Evolutionary conservation across 1,140 invertebrate species (phyloP).

Genomic region (Neodiprion virginianus): DNA sequence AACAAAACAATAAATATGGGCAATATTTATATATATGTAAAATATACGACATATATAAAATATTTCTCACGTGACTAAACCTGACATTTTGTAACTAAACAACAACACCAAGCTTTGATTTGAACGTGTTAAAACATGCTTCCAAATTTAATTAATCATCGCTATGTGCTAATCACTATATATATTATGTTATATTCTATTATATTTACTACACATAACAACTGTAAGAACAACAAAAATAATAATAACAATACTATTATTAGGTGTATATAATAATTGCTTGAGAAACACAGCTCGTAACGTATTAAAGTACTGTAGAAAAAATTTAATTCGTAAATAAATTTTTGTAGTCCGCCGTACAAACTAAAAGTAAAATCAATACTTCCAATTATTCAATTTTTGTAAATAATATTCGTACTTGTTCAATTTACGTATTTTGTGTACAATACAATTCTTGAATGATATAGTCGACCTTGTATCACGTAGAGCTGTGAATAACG

Average conservation of each 20-base stretch:
- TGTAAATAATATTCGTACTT: too few species aligned
- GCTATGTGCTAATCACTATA: conserved; percentile 8
- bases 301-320: neutral
- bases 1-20: conserved; percentile 6
- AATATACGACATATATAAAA: neutral
- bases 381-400: neutral
- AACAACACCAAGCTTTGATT: conserved; percentile 8
- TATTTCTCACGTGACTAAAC: conserved; percentile 15
- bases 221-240: neutral
- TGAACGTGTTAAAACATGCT: neutral
- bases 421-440: conserved; percentile 5
- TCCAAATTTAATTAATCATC: conserved; percentile 15
- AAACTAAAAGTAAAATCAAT: neutral
- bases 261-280: neutral
- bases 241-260: neutral
- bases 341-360: neutral
- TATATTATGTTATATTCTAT: neutral
- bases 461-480: conserved; percentile 18
- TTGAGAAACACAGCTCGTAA: neutral
- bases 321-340: neutral
- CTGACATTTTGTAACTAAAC: conserved; percentile 7
- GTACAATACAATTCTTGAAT: conserved; percentile 18
- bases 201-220: neutral
- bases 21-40: neutral
- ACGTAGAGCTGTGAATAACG: conserved; percentile 24